Evolutionary conservation across 2,797 vertebrate genomes (phyloP).

Genomic region (Muscicapa comitata): DNA sequence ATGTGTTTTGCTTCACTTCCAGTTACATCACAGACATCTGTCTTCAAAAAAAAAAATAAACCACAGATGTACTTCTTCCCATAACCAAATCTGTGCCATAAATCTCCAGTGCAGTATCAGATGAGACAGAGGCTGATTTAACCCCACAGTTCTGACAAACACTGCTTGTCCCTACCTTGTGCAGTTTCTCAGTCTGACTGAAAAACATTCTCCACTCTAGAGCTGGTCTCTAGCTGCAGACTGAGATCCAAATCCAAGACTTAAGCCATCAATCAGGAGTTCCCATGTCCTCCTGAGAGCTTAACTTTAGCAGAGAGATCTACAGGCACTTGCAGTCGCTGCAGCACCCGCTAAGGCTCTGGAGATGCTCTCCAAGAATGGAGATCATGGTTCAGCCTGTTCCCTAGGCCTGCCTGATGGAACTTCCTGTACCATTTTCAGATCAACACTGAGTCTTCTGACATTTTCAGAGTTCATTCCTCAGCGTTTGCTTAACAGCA

Average conservation of each 20-base stretch:
- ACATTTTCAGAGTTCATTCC: background rate
- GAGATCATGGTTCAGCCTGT: background rate
- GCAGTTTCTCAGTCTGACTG: background rate
- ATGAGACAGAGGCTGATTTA: background rate
- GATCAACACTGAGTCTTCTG: background rate
- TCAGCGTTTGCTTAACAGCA: background rate
- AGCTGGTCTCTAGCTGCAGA: background rate
- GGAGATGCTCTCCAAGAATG: background rate
- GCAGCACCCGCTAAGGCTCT: background rate
- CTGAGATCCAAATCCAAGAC: background rate
- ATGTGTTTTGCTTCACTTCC: background rate
- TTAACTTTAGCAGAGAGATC: background rate
- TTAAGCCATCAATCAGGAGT: background rate
- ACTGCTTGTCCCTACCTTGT: background rate
- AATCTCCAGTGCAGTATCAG: background rate
- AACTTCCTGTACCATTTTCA: background rate
- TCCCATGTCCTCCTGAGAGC: background rate
- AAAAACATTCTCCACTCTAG: background rate
- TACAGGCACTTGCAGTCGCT: background rate
- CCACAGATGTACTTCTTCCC: background rate
- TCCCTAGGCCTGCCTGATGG: background rate
- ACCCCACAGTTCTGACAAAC: background rate
- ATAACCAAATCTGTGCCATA: background rate
- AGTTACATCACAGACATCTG: constrained; percentile 3
- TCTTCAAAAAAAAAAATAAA: background rate